Conservation (phyloP, 2,888 invertebrate species). For the Cactoblastis cactorum region DNA sequence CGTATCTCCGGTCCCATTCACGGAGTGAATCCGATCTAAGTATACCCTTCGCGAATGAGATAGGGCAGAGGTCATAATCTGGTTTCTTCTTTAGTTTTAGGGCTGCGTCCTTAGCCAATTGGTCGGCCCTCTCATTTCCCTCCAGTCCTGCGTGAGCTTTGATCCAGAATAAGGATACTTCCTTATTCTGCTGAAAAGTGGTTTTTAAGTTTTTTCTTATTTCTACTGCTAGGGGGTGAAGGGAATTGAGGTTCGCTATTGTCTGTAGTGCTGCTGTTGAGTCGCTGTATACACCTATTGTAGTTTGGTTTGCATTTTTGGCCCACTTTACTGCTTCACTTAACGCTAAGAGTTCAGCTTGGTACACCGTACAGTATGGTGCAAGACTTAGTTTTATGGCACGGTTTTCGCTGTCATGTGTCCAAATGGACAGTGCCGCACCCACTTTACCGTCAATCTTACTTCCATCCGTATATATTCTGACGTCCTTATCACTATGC, state of each 20-base stretch:
- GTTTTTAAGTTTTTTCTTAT: neutral
- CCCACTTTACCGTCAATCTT: constrained; percentile 21
- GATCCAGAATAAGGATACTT: neutral
- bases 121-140: neutral
- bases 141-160: neutral
- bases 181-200: neutral
- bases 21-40: constrained; percentile 12
- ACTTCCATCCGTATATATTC: constrained; percentile 22
- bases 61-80: neutral
- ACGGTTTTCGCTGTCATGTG: neutral
- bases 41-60: neutral
- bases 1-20: constrained; percentile 18
- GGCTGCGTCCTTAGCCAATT: neutral
- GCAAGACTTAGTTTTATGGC: constrained; percentile 14
- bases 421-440: constrained; percentile 19
- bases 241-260: no score
- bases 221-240: neutral
- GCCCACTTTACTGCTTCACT: constrained; percentile 5
- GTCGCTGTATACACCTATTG: no score
- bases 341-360: constrained; percentile 22
- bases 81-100: neutral
- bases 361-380: constrained; percentile 22
- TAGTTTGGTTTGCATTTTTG: neutral
- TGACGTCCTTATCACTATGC: neutral
- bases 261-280: no score